These are phyloP conservation scores for Lucilia cuprina DNA, from an alignment of 1,140 invertebrate species.

Conservation along the genomic window DNA sequence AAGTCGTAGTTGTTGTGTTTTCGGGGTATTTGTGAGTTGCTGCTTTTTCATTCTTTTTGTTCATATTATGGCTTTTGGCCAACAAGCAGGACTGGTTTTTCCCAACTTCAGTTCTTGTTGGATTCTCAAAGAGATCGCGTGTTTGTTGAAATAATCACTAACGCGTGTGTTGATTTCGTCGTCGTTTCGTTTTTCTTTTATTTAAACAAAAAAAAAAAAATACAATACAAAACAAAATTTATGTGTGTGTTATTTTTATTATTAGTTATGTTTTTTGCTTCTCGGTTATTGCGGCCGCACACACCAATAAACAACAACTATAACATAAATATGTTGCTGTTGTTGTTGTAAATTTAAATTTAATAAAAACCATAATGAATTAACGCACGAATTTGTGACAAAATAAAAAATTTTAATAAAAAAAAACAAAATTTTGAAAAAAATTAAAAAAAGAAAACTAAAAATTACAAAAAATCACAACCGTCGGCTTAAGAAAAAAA, in stretches of 20 bases:
- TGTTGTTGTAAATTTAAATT: slow-evolving; percentile 2
- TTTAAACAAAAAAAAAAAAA: neutral
- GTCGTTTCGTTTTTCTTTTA: slow-evolving; percentile 2
- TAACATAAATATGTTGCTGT: neutral
- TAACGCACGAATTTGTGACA: neutral
- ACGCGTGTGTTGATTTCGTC: slow-evolving; percentile 32
- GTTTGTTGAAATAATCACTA: slow-evolving; percentile 21
- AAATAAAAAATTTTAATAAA: neutral
- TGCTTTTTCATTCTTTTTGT: slow-evolving; percentile 17
- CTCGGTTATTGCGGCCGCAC: neutral
- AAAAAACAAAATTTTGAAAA: neutral
- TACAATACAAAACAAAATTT: neutral
- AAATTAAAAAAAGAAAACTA: neutral
- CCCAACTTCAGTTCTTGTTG: slow-evolving; percentile 60
- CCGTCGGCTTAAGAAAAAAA: slow-evolving; percentile 7
- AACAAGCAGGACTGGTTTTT: slow-evolving; percentile 55
- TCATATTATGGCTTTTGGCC: slow-evolving; percentile 38
- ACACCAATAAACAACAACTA: neutral
- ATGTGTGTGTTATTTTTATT: neutral
- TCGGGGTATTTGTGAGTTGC: neutral
- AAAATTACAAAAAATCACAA: neutral
- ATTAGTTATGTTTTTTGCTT: neutral
- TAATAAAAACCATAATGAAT: neutral
- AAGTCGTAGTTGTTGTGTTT: slow-evolving; percentile 24
- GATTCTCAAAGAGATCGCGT: slow-evolving; percentile 53